Conservation (phyloP, 2,797 vertebrate genomes). For the Discoglossus pictus region DNA sequence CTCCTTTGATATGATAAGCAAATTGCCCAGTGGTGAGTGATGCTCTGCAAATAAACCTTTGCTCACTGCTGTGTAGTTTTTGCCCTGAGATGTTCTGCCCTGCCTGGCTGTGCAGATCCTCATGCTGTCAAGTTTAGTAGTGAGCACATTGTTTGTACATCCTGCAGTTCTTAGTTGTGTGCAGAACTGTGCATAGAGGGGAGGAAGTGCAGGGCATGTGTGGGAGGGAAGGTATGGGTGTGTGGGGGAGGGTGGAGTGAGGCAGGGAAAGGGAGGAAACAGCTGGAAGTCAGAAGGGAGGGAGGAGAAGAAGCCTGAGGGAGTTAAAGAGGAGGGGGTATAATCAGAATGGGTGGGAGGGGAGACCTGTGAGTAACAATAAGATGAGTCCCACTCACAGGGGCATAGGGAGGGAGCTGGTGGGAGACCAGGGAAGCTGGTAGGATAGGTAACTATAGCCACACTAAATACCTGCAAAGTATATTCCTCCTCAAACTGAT, state of each 20-base stretch:
- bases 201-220: constrained; percentile 1
- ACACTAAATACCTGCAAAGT: too few relatives aligned
- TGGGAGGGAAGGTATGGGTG: background rate
- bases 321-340: too few relatives aligned
- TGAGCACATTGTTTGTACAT: background rate
- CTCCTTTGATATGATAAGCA: too few relatives aligned
- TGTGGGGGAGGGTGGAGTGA: background rate
- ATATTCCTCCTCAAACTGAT: too few relatives aligned
- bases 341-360: background rate
- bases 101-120: background rate
- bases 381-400: too few relatives aligned
- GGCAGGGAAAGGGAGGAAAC: constrained; percentile 5
- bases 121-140: background rate
- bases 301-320: background rate
- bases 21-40: too few relatives aligned
- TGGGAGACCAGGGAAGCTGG: too few relatives aligned
- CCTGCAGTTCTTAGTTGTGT: background rate
- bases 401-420: too few relatives aligned
- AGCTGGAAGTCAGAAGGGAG: background rate
- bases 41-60: too few relatives aligned
- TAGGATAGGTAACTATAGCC: too few relatives aligned
- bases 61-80: too few relatives aligned
- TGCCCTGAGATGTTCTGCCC: too few relatives aligned
- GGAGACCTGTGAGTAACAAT: background rate
- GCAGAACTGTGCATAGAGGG: background rate